Evolutionary conservation across 2,797 vertebrate species (phyloP).

Genomic region (Hyperoplus lanceolatus): DNA sequence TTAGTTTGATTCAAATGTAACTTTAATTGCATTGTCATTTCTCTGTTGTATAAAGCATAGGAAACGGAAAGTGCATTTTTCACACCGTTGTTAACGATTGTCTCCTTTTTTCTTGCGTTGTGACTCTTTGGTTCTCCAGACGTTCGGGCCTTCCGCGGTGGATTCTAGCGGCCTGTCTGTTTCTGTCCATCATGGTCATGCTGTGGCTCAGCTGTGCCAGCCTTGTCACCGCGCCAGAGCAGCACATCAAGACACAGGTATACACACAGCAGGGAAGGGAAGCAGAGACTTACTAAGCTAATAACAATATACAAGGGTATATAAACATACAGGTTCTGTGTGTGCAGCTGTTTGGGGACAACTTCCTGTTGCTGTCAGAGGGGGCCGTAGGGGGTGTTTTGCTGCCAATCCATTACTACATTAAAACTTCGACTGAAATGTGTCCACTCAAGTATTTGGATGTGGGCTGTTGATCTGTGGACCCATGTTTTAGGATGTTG

Average conservation of each 20-base stretch:
- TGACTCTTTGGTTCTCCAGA: slow-evolving; percentile 72
- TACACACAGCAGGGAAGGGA: slow-evolving; percentile 1
- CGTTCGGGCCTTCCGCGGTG: slow-evolving; percentile 96
- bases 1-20: not conserved
- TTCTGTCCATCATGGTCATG: slow-evolving; percentile 97
- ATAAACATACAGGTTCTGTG: not conserved
- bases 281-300: not conserved
- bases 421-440: not conserved
- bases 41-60: not conserved
- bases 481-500: not conserved
- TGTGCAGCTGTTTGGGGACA: not conserved
- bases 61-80: not conserved
- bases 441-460: not conserved
- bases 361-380: not conserved
- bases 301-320: not conserved
- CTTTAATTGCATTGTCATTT: not conserved
- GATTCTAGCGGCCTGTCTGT: slow-evolving; percentile 95
- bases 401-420: not conserved
- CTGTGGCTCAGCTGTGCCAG: slow-evolving; percentile 98
- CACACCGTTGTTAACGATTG: not conserved
- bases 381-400: not conserved
- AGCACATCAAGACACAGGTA: slow-evolving; percentile 95
- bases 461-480: not conserved
- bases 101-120: slow-evolving; percentile 1
- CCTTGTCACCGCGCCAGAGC: slow-evolving; percentile 93